These are phyloP conservation scores for Brotula barbata DNA, from an alignment of 2,797 vertebrate genomes.

Conservation along the genomic window DNA sequence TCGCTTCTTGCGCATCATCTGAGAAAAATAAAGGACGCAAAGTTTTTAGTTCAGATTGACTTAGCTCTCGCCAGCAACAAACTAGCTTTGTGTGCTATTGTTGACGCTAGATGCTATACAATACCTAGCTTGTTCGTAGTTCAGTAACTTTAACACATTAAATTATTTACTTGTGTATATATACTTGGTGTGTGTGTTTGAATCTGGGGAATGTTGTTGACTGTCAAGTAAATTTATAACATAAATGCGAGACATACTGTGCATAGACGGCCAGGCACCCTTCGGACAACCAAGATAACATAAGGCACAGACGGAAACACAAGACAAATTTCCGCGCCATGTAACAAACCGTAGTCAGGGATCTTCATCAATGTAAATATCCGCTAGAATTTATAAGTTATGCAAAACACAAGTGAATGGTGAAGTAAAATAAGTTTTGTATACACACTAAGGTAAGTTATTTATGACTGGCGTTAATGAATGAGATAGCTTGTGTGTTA, in stretches of 20 bases:
- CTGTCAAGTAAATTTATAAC: not conserved
- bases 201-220: not conserved
- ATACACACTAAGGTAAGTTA: fast-evolving
- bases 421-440: not conserved
- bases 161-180: not conserved
- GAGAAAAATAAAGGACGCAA: constrained; percentile 7
- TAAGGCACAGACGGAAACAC: constrained; percentile 32
- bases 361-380: constrained; percentile 5
- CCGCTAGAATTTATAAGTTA: not conserved
- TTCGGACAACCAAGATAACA: not conserved
- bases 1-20: constrained; percentile 82
- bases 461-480: fast-evolving
- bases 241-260: constrained; percentile 43
- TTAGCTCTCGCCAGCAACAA: not conserved
- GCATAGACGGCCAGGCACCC: not conserved
- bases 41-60: too few species aligned
- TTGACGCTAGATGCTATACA: not conserved
- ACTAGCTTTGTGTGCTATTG: not conserved
- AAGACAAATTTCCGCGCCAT: constrained; percentile 69
- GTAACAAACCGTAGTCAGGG: constrained; percentile 42
- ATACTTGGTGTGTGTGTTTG: not conserved
- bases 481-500: fast-evolving
- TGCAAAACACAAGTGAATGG: fast-evolving
- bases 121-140: not conserved
- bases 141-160: not conserved